Base-by-base conservation (phyloP, 2,888 invertebrate species). In the Xestia xanthographa region DNA sequence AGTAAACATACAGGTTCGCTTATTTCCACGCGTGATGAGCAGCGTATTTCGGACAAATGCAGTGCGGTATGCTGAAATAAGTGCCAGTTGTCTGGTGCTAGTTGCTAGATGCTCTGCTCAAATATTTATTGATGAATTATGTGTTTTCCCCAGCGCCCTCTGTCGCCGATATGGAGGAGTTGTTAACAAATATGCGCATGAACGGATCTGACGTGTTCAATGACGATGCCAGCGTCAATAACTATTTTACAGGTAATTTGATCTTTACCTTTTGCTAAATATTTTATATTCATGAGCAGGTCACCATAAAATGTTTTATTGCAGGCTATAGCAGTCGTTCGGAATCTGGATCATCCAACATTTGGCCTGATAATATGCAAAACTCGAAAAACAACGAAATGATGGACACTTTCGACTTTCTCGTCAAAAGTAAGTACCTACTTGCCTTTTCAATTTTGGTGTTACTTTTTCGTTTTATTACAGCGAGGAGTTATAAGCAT, bases 151-250 rank as follows among this genome's bases (percentile, higher is more conserved):
- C 87, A 95, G 95, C 95, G 9, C 94, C 95, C 3, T 76, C 91
- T 4, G 82, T 91, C n/a, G 79, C 92, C 0, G 94, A 94, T 5
- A 88, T 95, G 74, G 96, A 97, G 2, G 97, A 97, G 6, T 91
- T 96, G 41, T 91, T 97, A 91, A 93, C 96, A 88, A 97, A 97
- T 78, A 95, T 97, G 74, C 94, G 96, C 14, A 90, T 95, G 65
- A 97, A 95, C 76, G 96, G 95, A 26, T 92, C 94, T 0, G 97
- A 97, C 70, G 91, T 92, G 26, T 76, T 92, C 60, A 94, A 91
- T 69, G 94, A 94, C 41, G 94, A 94, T 29, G 82, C 89, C 60
- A 87, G 75, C 74, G 68, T 91, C 1, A 90, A 90, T 34, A 93
- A 83, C 48, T 83, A 78, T 60, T 85, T 78, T 48, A 53, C 83